These are phyloP conservation scores for Eriocheir sinensis DNA, from an alignment of 1,140 invertebrate genomes.

Conservation along the genomic window DNA sequence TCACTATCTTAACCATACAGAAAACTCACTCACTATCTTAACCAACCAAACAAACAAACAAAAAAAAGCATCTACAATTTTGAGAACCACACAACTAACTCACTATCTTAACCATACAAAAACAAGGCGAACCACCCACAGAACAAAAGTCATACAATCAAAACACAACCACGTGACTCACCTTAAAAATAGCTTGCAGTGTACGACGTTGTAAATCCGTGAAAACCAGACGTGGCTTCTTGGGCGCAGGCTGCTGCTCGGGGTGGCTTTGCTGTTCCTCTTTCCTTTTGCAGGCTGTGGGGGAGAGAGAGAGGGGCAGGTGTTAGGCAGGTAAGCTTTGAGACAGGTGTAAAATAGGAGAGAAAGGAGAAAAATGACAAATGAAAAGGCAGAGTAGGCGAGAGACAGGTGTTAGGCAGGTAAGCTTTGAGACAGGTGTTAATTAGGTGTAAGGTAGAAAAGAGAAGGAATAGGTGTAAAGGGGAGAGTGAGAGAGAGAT, in stretches of 20 bases:
- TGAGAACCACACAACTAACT: too few relatives aligned
- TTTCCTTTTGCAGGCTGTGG: slow-evolving; percentile 99
- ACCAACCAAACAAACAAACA: too few relatives aligned
- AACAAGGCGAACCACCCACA: background rate
- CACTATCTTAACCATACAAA: background rate
- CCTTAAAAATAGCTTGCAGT: slow-evolving; percentile 99
- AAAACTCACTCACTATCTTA: too few relatives aligned
- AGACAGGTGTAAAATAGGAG: background rate
- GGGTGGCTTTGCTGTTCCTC: slow-evolving; percentile 88
- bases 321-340: background rate
- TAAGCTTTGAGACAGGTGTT: background rate
- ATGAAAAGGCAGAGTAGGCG: background rate
- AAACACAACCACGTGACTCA: slow-evolving; percentile 81
- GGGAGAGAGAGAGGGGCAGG: slow-evolving; percentile 79
- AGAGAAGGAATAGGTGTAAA: too few relatives aligned
- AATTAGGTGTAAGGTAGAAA: background rate
- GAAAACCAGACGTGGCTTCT: slow-evolving; percentile 99
- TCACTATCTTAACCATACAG: too few relatives aligned
- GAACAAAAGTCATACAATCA: background rate
- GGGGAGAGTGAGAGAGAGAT: too few relatives aligned
- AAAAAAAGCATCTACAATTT: too few relatives aligned
- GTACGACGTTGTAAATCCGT: slow-evolving; percentile 99
- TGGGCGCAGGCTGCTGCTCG: slow-evolving; percentile 92
- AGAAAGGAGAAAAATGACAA: background rate
- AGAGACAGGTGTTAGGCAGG: background rate